Base-by-base conservation (phyloP, 2,797 vertebrate genomes). In the Crocodylus rhombifer region DNA sequence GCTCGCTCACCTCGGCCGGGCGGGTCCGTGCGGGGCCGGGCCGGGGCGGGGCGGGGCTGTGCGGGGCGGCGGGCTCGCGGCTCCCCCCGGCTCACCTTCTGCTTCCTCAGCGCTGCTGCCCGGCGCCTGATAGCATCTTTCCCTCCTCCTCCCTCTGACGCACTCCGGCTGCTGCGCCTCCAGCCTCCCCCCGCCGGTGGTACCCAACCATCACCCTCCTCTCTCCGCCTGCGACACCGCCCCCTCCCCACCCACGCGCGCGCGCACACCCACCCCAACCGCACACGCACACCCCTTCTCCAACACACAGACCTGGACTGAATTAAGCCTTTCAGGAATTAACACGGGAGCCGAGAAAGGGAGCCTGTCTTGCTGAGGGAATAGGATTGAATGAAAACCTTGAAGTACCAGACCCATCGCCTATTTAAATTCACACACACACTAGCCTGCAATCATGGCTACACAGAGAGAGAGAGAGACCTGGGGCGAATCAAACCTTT, bases 191-290 rank as follows among this genome's bases (percentile, higher is more conserved):
- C 88, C 84, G 42, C n/a, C 15, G 17, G 84, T 93, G 96, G 96
- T 94, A 95, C 94, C 42, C 42, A 51, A 11, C 42, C 42, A 51
- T 51, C 42, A 51, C 42, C 42, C 42, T 51, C 42, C 42, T 42
- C 42, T 42, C 95, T 74, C 87, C 91, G 95, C 82, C 91, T 69
- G 65, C 67, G 65, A 87, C 87, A 74, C n/a, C 81, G 18, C 69
- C 17, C 78, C 7, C 58, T 56, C 55, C 51, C 30, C 25, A 3
- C 73, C n/a, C 58, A 7, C 28, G 7, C 14, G 71, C 57, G 21
- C 5, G 11, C 80, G 67, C 28, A 10, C 23, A n/a, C 61, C 13
- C 57, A n/a, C 23, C 80, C 28, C 67, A 9, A 56, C 2, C 7
- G 42, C 42, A 42, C 42, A 42, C 42, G 42, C 42, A 42, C 8